Evolutionary conservation across 2,113 vertebrate species (phyloP).

Genomic region (Hystrix brachyura): DNA sequence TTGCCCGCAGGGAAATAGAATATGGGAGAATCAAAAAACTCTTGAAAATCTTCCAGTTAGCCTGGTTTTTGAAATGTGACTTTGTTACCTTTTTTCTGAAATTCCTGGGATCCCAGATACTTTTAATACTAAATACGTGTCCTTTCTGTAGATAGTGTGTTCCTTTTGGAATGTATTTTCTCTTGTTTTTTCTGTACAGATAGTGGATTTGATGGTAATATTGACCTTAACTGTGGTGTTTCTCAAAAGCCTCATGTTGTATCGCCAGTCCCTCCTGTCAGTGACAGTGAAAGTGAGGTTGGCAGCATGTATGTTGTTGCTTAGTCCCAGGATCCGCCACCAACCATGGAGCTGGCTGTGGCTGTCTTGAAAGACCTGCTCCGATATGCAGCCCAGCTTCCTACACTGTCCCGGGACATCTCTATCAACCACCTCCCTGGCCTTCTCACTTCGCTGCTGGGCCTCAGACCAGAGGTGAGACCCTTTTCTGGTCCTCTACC

Average conservation of each 20-base stretch:
- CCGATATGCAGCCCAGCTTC: conserved; percentile 92
- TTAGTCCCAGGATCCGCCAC: conserved; percentile 93
- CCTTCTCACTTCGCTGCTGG: conserved; percentile 93
- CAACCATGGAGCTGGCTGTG: conserved; percentile 92
- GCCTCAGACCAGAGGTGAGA: conserved; percentile 93
- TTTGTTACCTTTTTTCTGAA: neutral
- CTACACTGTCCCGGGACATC: conserved; percentile 92
- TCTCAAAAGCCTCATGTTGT: neutral
- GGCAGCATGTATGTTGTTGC: neutral
- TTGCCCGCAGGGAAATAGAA: neutral
- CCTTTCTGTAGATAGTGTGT: neutral
- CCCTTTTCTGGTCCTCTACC: rapidly evolving
- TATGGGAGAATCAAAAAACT: neutral
- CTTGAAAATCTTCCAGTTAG: neutral
- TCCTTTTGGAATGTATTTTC: neutral
- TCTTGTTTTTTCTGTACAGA: neutral
- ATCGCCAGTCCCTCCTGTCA: neutral
- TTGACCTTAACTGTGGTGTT: neutral
- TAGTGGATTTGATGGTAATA: neutral
- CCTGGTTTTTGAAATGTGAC: neutral
- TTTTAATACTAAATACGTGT: neutral
- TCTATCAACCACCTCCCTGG: conserved; percentile 94
- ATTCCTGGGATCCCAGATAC: neutral
- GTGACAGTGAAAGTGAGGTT: neutral
- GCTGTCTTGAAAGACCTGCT: conserved; percentile 92